Evolutionary conservation across 1,140 invertebrate genomes (phyloP), one percentile per base, ranked within the genome.

Genomic region (Temnothorax nylanderi): DNA sequence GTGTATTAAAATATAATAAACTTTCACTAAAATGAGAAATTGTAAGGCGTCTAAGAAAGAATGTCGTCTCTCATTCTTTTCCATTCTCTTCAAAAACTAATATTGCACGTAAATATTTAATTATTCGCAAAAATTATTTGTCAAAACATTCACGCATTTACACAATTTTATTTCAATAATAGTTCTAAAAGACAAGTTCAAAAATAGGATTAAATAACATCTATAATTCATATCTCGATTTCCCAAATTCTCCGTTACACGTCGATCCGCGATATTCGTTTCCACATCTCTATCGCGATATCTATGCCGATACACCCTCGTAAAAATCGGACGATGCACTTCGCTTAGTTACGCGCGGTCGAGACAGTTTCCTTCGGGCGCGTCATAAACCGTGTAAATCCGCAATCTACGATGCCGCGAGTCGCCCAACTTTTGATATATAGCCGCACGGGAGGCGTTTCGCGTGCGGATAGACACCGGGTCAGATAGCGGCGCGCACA

Each of bases 341-440:
- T 49, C 54, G 80, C 80, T 84, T 84, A 84, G 69, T 74, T 84
- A 74, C 80, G 78, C 80, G 69, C 26, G 69, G 69, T 7, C 51
- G 80, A 56, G 80, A 44, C 56, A 44, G 47, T 49, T 84, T 84
- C 71, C 80, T 74, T 74, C 69, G 54, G 41, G 80, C 69, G 32
- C 54, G 69, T 44, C 80, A 49, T 84, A 84, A 84, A 84, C 80
- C 64, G 80, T 69, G 80, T 84, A 84, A 75, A 84, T 75, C 80
- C 80, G 56, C 69, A 75, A 84, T 84, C 80, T 75, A 84, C 54
- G 80, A 75, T 54, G 80, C 80, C 54, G 80, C 69, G 80, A 84
- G 80, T 84, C 41, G 37, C 41, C 80, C 72, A 74, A 84, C 69
- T 84, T 84, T 72, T 84, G 80, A 84, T 84, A 75, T 84, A 84